phyloP scores from a whole-genome alignment of 1,140 invertebrate species.

The Cryptotermes secundus region DNA sequence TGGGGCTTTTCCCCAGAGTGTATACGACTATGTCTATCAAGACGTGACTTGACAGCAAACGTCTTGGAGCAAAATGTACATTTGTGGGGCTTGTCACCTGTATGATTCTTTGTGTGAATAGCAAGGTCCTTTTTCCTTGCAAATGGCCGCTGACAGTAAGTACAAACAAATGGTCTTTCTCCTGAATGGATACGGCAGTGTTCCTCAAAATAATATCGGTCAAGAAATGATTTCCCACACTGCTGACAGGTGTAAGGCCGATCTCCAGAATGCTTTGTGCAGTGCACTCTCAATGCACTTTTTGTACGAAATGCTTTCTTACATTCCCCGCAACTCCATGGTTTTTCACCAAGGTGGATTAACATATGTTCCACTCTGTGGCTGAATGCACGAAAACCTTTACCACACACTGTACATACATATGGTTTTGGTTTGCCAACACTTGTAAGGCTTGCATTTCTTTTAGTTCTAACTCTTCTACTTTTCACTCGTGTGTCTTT shows the following conservation, averaged over 20 bases:
- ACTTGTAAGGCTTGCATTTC: neutral
- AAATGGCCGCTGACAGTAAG: conserved; percentile 48
- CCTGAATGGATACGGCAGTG: conserved; percentile 59
- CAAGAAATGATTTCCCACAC: conserved; percentile 31
- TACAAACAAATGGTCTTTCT: conserved; percentile 56
- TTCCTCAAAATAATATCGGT: conserved; percentile 46
- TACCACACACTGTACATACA: conserved; percentile 23
- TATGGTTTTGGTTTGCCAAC: neutral
- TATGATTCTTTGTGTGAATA: conserved; percentile 57
- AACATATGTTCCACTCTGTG: conserved; percentile 31
- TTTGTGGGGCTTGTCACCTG: conserved; percentile 57
- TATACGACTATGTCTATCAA: conserved; percentile 25
- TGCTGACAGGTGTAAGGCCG: conserved; percentile 37
- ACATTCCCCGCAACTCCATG: conserved; percentile 27
- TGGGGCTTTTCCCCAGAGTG: conserved; percentile 30
- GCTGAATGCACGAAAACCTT: conserved; percentile 26
- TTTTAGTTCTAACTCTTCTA: neutral
- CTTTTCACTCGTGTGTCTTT: neutral
- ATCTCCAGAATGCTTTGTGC: conserved; percentile 32
- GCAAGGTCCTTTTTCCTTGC: conserved; percentile 42
- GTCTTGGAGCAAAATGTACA: conserved; percentile 51
- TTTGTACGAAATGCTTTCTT: conserved; percentile 28
- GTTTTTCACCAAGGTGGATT: conserved; percentile 30
- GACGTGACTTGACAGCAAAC: conserved; percentile 31
- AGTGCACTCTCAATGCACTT: conserved; percentile 21